Evolutionary conservation across 2,888 invertebrate genomes (phyloP).

Genomic region (Andrena trimmerana): DNA sequence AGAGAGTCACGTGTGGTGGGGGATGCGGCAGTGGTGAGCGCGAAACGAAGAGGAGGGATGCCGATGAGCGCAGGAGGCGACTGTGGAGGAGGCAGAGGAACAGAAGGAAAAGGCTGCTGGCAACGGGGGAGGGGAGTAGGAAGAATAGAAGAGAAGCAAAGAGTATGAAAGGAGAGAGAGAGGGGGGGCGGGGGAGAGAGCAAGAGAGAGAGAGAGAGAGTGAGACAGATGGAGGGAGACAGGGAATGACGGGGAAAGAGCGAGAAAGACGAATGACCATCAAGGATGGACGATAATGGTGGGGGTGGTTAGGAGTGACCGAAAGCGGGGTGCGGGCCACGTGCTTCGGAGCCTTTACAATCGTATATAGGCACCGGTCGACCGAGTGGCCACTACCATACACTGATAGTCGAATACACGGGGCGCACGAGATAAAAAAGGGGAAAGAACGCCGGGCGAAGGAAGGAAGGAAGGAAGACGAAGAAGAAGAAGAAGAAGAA

Average conservation of each 20-base stretch:
- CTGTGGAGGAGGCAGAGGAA: conserved; percentile 9
- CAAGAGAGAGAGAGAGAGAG: conserved; percentile 7
- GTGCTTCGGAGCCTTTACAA: conserved; percentile 79
- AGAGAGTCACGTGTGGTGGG: conserved; percentile 62
- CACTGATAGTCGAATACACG: conserved; percentile 69
- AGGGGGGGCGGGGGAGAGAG: background rate
- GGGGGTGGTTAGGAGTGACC: conserved; percentile 65
- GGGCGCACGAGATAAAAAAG: conserved; percentile 60
- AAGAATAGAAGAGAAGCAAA: conserved; percentile 53
- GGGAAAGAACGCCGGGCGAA: conserved; percentile 35
- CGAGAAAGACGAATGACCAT: conserved; percentile 48
- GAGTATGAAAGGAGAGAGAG: conserved; percentile 44
- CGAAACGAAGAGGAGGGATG: conserved; percentile 55
- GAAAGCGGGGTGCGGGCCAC: conserved; percentile 81
- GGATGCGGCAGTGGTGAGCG: conserved; percentile 65
- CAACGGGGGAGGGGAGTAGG: conserved; percentile 32
- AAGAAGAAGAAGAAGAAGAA: too few relatives aligned
- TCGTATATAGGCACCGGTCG: conserved; percentile 77
- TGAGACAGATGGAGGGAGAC: background rate
- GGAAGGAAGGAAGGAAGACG: conserved; percentile 21
- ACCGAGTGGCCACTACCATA: conserved; percentile 72
- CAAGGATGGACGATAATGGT: conserved; percentile 67
- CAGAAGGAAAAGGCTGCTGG: conserved; percentile 27
- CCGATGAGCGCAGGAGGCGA: conserved; percentile 54
- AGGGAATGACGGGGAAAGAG: conserved; percentile 15